Base-by-base conservation (phyloP, 2,888 invertebrate species). In the Hylaea fasciaria region DNA sequence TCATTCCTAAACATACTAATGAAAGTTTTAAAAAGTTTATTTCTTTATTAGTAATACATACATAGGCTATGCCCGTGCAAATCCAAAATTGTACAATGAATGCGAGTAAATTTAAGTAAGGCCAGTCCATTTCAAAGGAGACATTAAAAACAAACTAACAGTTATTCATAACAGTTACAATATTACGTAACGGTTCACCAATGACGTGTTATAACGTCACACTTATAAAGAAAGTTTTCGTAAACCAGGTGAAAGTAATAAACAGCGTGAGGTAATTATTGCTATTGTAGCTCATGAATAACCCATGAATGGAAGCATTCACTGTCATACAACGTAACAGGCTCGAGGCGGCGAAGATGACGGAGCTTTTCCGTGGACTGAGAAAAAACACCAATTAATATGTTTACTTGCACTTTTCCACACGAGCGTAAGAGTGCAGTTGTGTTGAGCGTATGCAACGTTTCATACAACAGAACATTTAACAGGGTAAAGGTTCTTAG, bases 171-270 rank as follows among this genome's bases (percentile, higher is more conserved):
- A 22, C 35, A 14, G 5, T 41, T 40, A 13, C 11, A n/a, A 32
- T 17, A 13, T 82, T 77, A 70, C 68, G 63, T 72, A 81, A 82
- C 39, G 60, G 47, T 44, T 53, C 39, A 40, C 10, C 35, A 32
- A 59, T 77, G 77, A 79, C 78, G 77, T 67, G 51, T 45, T 62
- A 59, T 75, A 74, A 73, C 80, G 75, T 82, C 77, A 78, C 66
- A 72, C 75, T 59, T 58, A 75, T 77, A 74, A 84, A 84, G 87
- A 87, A 87, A 86, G 85, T 85, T 85, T 80, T 81, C 85, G 81
- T 83, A 82, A 85, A 82, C 69, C 43, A 79, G 80, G 86, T 82
- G 88, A 88, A 87, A 89, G 89, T 73, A 84, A 82, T 85, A 82
- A 85, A 81, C 72, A 74, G 66, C 70, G 63, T 82, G 80, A 73